phyloP scores from a whole-genome alignment of 1,140 invertebrate species.

The Drosophila neocordata region DNA sequence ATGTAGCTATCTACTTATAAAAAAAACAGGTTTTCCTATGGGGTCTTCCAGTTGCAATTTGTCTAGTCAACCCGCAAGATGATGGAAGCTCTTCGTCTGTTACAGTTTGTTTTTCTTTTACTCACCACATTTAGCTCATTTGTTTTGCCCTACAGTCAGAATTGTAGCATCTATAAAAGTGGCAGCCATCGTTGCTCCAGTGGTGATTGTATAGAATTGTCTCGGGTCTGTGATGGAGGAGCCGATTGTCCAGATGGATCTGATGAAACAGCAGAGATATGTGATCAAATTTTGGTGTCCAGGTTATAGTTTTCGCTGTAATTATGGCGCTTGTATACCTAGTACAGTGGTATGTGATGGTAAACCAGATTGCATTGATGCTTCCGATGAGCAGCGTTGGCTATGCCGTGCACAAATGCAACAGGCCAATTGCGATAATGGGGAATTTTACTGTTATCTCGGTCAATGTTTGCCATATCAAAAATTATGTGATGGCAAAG shows the following conservation, averaged over 20 bases:
- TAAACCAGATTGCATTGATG: conserved; percentile 85
- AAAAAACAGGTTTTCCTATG: not conserved
- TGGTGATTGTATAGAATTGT: conserved; percentile 40
- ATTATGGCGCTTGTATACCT: conserved; percentile 86
- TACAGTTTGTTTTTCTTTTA: not conserved
- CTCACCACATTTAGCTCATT: not conserved
- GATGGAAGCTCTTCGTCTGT: not conserved
- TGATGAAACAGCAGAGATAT: conserved; percentile 85
- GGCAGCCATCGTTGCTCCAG: conserved; percentile 20
- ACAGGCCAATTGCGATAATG: conserved; percentile 45
- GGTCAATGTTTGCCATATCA: conserved; percentile 41
- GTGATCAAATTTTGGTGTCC: conserved; percentile 82
- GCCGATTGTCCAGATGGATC: conserved; percentile 84
- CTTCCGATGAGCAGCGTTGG: conserved; percentile 85
- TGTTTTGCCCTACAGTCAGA: not conserved
- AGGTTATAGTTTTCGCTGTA: conserved; percentile 84
- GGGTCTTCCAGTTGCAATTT: not conserved
- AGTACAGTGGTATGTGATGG: conserved; percentile 85
- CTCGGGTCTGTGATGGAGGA: conserved; percentile 84
- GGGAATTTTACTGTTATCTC: conserved; percentile 41
- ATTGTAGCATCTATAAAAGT: not conserved
- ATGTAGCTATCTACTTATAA: not conserved
- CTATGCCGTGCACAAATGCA: conserved; percentile 41
- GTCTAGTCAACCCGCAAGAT: not conserved
- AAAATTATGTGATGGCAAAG: conserved; percentile 34